A percentile compares a stretch with the other conserved stretches of the same genome.
Evolutionary conservation across 2,888 invertebrate species (phyloP).

Genomic region (Dolichomitus sp.): DNA sequence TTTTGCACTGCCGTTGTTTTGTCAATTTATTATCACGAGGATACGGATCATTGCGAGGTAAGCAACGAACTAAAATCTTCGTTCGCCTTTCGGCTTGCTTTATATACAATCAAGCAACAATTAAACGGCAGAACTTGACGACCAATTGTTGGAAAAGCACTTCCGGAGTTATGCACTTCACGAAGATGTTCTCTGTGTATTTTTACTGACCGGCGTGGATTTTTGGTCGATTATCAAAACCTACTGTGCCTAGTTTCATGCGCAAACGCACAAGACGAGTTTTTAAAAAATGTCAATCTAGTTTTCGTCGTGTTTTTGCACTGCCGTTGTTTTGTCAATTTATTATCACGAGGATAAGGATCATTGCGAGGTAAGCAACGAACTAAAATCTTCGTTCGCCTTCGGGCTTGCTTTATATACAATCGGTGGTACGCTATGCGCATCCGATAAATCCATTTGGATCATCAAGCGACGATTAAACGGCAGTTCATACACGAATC

Average conservation of each 20-base stretch:
- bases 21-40: too few species aligned
- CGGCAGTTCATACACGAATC: slow-evolving; percentile 72
- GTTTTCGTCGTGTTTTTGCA: neutral
- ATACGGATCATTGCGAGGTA: neutral
- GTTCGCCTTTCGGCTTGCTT: too few species aligned
- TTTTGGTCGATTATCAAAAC: slow-evolving; percentile 7
- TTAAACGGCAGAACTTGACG: slow-evolving; percentile 7
- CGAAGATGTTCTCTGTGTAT: slow-evolving; percentile 2
- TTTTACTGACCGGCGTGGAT: neutral
- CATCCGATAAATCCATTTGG: slow-evolving; percentile 37
- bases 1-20: neutral
- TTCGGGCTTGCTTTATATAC: slow-evolving; percentile 69
- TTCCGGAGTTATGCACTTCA: neutral
- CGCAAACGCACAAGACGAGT: neutral
- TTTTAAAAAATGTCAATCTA: neutral
- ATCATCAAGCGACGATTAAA: slow-evolving; percentile 63
- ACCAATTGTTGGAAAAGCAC: neutral
- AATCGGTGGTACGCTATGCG: slow-evolving; percentile 41
- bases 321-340: neutral
- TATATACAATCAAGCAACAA: too few species aligned
- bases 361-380: neutral
- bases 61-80: slow-evolving; percentile 63
- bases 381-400: slow-evolving; percentile 64
- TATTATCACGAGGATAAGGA: neutral
- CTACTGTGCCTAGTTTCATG: neutral